Evolutionary conservation across 2,113 vertebrate genomes (phyloP), one percentile per base, ranked within the genome.

Genomic region (Agelaius phoeniceus): DNA sequence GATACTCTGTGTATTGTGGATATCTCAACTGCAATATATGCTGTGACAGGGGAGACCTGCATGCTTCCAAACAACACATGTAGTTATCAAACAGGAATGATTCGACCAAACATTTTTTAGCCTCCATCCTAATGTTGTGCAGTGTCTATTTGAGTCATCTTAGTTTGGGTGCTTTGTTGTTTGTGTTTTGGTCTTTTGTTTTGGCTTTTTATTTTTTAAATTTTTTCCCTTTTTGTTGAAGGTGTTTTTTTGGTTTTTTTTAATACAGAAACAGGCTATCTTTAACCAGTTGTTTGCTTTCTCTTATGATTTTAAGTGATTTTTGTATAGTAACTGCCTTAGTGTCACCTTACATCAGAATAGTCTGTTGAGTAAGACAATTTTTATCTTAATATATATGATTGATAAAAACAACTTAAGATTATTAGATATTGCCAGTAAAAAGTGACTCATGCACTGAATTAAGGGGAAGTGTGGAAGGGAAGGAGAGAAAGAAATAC

Each of bases 41-140:
- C 58, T 59, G n/a, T 11, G 23, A 37, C 15, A 58, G 55, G 33
- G 6, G 39, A 21, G 4, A 43, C 39, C 39, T 28, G n/a, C 7
- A 1, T 7, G 14, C 41, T 67, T 58, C 52, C 48, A 23, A 33
- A n/a, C 14, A 27, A 18, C 15, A 22, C 0, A 0, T 2, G 4
- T 6, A 39, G 18, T 9, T 39, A n/a, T 33, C 52, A 35, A 16
- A 59, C 22, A 52, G 20, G 27, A 84, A 6, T 20, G n/a, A 10
- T 11, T 37, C 6, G 0, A 30, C 8, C 41, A 33, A 39, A 43
- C 20, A 10, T 19, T 43, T 78, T 59, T 66, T 48, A 48, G 18
- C 19, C 9, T 75, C 23, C 35, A 6, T 55, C 33, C 49, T 67
- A 48, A 15, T 27, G 27, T 37, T 41, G 33, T 54, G 14, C 30